phyloP scores from a whole-genome alignment of 2,797 vertebrate genomes.

The Propithecus perrieri region DNA sequence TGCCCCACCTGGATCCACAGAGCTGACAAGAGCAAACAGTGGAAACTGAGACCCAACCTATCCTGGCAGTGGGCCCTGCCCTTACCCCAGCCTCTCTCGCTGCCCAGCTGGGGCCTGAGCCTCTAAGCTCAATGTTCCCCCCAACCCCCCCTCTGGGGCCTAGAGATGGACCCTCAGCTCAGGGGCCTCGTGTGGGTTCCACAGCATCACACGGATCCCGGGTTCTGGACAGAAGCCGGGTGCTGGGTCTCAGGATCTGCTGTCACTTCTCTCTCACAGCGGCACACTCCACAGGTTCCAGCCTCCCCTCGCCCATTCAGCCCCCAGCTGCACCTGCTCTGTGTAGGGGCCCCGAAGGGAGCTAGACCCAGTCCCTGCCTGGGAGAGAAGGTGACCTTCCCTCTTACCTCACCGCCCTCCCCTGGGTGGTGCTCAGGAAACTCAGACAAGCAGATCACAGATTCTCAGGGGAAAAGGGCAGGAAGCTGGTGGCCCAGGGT shows the following conservation, averaged over 20 bases:
- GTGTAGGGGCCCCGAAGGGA: not conserved
- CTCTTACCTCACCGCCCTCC: not conserved
- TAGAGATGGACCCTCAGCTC: not conserved
- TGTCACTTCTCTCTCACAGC: not conserved
- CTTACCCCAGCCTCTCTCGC: not conserved
- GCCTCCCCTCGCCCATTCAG: not conserved
- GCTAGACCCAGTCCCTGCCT: not conserved
- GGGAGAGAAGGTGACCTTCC: not conserved
- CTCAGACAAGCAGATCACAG: not conserved
- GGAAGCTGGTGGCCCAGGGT: not conserved
- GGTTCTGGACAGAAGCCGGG: not conserved
- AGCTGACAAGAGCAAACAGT: not conserved
- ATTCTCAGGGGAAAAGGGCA: not conserved
- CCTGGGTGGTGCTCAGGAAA: not conserved
- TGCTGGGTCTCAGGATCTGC: not conserved
- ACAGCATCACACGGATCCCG: not conserved
- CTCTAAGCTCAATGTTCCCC: not conserved
- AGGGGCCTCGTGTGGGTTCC: not conserved
- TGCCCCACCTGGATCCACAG: not conserved
- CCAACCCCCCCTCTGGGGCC: not conserved
- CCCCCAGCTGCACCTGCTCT: not conserved
- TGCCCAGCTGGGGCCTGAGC: not conserved
- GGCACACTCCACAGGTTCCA: not conserved
- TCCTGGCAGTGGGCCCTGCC: not conserved
- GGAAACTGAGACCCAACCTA: not conserved